Evolutionary conservation across 2,888 invertebrate species (phyloP), one percentile per base, ranked within the genome.

Genomic region (Colletes collaris): DNA sequence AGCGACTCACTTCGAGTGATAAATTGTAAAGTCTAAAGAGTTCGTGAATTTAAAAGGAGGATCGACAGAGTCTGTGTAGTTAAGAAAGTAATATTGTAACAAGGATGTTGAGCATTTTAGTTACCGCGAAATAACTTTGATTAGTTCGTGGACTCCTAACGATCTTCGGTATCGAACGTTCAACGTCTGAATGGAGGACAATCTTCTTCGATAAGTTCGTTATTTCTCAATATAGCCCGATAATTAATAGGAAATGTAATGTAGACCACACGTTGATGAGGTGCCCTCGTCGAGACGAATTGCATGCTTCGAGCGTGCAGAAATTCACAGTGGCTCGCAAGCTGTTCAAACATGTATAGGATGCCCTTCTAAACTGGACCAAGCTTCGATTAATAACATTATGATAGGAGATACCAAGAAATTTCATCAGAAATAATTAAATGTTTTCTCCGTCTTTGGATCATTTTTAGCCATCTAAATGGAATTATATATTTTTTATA

Each of bases 1-100:
- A 37, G 67, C 58, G 58, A 58, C 56, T 58, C 49, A 58, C 67
- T 56, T 35, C 27, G 44, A 58, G 67, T 58, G 44, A 67, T 67
- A 67, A 67, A 67, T 58, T 44, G 35, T 49, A 10, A 16, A 67
- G 67, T 49, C 58, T n/a, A 37, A 56, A 67, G 27, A 35, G 46
- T 58, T 13, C 10, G n/a, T 16, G 49, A 49, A 37, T 37, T n/a
- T 27, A 56, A 58, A 56, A 56, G 37, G 4, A 19, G 37, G n/a
- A 16, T 49, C 37, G n/a, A 8, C 19, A 56, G 2, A 67, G 27
- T 10, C 19, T 7, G 19, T 27, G 11, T 19, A 19, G 13, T 11
- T 6, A 50, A 44, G 13, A 8, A 19, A 60, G 19, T 46, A 44
- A 46, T 16, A 19, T 60, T 46, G 10, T 27, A 46, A 46, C 27